Conservation (phyloP, 2,113 vertebrate species). For the Cheirogaleus medius region DNA sequence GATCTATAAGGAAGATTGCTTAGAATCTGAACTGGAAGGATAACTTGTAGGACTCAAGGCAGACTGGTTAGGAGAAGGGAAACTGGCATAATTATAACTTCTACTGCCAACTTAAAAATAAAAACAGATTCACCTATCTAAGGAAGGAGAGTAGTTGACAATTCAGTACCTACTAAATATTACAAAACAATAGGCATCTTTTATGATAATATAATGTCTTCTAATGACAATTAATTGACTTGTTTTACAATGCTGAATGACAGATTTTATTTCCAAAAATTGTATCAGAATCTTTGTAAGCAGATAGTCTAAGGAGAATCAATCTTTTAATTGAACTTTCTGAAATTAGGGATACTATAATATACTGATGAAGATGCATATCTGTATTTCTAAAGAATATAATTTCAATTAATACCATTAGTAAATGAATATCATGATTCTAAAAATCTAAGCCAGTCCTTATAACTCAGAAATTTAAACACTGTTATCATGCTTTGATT, state of each 20-base stretch:
- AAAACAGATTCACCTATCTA: background rate
- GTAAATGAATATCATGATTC: background rate
- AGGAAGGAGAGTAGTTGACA: background rate
- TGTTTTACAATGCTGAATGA: background rate
- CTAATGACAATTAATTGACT: background rate
- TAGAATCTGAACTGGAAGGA: background rate
- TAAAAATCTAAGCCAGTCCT: slow-evolving; percentile 36
- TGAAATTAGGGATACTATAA: background rate
- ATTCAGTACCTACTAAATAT: background rate
- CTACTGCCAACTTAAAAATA: background rate
- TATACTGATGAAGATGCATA: background rate
- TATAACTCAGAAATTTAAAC: slow-evolving; percentile 57
- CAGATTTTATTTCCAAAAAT: background rate
- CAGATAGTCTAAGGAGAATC: slow-evolving; percentile 25
- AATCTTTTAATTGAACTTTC: background rate
- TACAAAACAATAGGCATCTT: background rate
- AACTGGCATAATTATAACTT: background rate
- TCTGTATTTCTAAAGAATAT: slow-evolving; percentile 35
- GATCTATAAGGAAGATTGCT: background rate
- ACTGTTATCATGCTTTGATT: slow-evolving; percentile 37
- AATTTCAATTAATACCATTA: background rate
- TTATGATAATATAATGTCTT: background rate
- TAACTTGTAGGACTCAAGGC: background rate
- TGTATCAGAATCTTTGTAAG: background rate
- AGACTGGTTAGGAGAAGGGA: background rate